Base-by-base conservation (phyloP, 35 echinoderm and acorn worm genomes). In the Strongylocentrotus purpuratus region DNA sequence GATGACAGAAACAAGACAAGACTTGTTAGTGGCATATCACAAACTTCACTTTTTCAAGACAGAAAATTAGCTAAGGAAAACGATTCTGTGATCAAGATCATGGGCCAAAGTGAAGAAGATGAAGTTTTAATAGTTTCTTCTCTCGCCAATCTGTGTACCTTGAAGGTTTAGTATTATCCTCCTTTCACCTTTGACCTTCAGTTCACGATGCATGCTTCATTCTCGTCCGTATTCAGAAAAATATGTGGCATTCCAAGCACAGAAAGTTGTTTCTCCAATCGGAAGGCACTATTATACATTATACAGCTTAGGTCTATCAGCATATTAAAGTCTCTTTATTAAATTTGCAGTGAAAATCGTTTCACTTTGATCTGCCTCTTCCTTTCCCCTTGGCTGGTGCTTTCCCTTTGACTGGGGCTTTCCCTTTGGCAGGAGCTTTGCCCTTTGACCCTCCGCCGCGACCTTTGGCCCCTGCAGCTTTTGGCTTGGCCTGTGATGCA, bases 361-460 rank as follows among this genome's bases (percentile, higher is more conserved):
- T 28, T 78, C 65, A 78, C 65, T 78, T 78, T 78, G 65, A 78
- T 78, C 65, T 78, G 20, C 65, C 65, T 78, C 87, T 33, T 89
- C 87, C 87, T 92, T 92, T 94, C 58, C 96, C 96, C 70, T 96
- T 96, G 22, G 13, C 94, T 25, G 78, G 48, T 28, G 86, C 94
- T 91, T 88, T 85, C 85, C 95, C 95, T 94, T 94, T 96, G 20
- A 25, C 94, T 22, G 71, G 47, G 32, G 86, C 94, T 91, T 88
- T 85, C 85, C 95, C 95, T 94, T 94, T 96, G 33, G 87, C 96
- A 45, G 96, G 94, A 17, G 48, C 96, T 96, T 96, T 96, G 15
- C 94, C 96, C 92, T 96, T 94, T 12, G 95, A 95, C 48, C 89
- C 89, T 15, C 85, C 92, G n/a, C 86, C 94, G 31, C 31, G 47